Base-by-base conservation (phyloP, 2,888 invertebrate species). In the Drosophila greeni region DNA sequence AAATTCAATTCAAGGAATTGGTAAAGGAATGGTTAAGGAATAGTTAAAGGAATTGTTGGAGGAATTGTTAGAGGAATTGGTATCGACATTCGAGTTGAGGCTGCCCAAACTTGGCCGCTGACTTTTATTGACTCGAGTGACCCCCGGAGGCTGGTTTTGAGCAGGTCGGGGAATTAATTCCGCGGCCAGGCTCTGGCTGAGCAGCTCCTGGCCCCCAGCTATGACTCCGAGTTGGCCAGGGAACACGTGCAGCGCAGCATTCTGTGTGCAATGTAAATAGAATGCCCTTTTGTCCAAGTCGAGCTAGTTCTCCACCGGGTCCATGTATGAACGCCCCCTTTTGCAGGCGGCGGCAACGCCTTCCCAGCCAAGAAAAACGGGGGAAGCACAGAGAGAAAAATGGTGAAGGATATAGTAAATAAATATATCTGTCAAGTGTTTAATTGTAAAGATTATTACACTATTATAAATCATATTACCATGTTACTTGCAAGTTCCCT, bases 241-340 rank as follows among this genome's bases (percentile, higher is more conserved):
- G 69, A 51, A 60, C 69, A 61, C 69, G 61, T 53, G 66, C 58
- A 48, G 42, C 24, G 61, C 43, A 34, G 62, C 20, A 23, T 52
- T 45, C 43, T 26, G 43, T 45, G 34, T 23, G 45, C 55, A 70
- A 70, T 58, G 70, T 58, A 71, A 71, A 71, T 66, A 71, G 51
- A 59, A 71, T 70, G 71, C 65, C 57, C 62, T 75, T 74, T 74
- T 73, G 74, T 66, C 58, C 31, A 29, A 29, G 45, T 26, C 52
- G 70, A 64, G 57, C 64, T 65, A 58, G 60, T 66, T 58, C 58
- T 72, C 64, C 62, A 65, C 42, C 64, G 39, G 66, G 37, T 60
- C 60, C 71, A 68, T 81, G 66, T 73, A 66, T 60, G 65, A 53
- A 83, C 78, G 78, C 78, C 78, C 78, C 72, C 70, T 79, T 77